Base-by-base conservation (phyloP, 1,140 invertebrate genomes). In the Euwallacea fornicatus region DNA sequence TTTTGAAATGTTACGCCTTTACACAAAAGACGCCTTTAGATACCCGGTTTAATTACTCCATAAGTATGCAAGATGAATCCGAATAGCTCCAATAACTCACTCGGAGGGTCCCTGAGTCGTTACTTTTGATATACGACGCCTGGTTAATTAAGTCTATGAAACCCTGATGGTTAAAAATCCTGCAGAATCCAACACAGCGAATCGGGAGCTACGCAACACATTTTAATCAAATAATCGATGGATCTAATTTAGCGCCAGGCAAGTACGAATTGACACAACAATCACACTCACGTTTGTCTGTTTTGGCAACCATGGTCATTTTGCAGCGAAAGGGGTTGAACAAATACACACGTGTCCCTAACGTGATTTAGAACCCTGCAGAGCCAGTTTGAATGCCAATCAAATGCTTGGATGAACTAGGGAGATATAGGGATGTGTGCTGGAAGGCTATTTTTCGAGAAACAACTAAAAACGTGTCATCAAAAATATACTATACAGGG, bases 221-320 rank as follows among this genome's bases (percentile, higher is more conserved):
- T 77, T 76, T 78, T 78, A 78, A 78, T 78, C 77, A 78, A 78
- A 76, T 78, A 78, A 78, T 78, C 77, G 71, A 78, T 77, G 73
- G 73, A 77, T 78, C 76, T 78, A 78, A 78, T 78, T 78, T 78
- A 74, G 71, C 71, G 75, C 73, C 72, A 74, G 76, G 76, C 74
- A 76, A 77, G 71, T 77, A 76, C 75, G 75, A 76, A 78, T 78
- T 78, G 77, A 77, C 77, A 78, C 73, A 76, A 78, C 77, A 78
- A 78, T 78, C 77, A 78, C 77, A 78, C 73, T 75, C 71, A 7
- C 15, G 41, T 58, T 43, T 63, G 65, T 54, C 15, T 67, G 46
- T 69, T 74, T 71, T 66, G 60, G 61, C 73, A 47, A 54, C 13
- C 55, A 56, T 69, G 65, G 73, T 74, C 69, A 68, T 62, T 74